A percentile compares a stretch with the other conserved stretches of the same genome.
Evolutionary conservation across 37 sponge, comb jelly and placozoan species (phyloP).

Genomic region (Chondrilla cf. caribensis): DNA sequence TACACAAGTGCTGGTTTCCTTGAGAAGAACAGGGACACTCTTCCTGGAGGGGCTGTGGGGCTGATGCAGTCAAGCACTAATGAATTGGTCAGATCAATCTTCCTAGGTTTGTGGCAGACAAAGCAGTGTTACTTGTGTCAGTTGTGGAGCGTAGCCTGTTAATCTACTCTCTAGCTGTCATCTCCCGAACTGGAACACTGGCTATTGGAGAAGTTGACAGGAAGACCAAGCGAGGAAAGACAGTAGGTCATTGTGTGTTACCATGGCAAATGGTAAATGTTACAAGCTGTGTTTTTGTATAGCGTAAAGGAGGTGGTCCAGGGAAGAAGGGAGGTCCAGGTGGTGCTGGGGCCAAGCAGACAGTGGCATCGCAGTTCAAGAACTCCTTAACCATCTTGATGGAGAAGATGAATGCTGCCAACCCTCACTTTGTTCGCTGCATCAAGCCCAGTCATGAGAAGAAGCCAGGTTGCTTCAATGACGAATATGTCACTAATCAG

Average conservation of each 20-base stretch:
- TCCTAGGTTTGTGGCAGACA: constrained; percentile 42
- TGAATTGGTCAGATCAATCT: constrained; percentile 47
- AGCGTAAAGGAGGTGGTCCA: constrained; percentile 6
- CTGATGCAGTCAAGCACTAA: constrained; percentile 63
- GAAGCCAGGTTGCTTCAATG: constrained; percentile 37
- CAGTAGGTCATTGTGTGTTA: not conserved
- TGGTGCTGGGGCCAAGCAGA: constrained; percentile 16
- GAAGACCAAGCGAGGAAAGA: constrained; percentile 34
- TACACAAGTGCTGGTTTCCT: constrained; percentile 63
- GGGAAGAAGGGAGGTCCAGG: constrained; percentile 2
- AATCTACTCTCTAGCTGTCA: constrained; percentile 32
- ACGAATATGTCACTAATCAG: constrained; percentile 44
- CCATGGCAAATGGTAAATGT: not conserved
- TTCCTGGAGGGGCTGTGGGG: constrained; percentile 63
- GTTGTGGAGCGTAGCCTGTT: not conserved
- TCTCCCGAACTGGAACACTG: constrained; percentile 77
- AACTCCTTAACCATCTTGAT: constrained; percentile 71
- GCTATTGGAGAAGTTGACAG: constrained; percentile 43
- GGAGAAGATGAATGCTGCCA: constrained; percentile 74
- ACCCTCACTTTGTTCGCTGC: constrained; percentile 82
- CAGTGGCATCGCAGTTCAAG: constrained; percentile 86
- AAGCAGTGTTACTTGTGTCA: constrained; percentile 1
- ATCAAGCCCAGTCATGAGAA: constrained; percentile 74
- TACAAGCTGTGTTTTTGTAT: not conserved
- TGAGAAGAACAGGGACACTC: constrained; percentile 79